phyloP scores from a whole-genome alignment of 2,113 vertebrate species.

The Scalopus aquaticus region DNA sequence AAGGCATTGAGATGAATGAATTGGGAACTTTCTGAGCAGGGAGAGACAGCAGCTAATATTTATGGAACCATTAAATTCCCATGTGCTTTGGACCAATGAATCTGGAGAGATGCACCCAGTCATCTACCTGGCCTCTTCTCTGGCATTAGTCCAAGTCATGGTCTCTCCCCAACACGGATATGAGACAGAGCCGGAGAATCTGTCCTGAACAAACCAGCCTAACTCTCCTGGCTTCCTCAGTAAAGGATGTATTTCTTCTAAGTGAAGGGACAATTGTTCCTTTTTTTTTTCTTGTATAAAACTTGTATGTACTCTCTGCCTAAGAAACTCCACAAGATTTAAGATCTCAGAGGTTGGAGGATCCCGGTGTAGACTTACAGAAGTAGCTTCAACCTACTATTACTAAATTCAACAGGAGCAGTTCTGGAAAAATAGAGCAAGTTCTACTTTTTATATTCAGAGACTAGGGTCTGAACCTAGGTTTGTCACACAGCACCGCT shows the following conservation, averaged over 20 bases:
- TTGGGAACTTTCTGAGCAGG: constrained; percentile 56
- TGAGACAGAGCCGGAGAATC: constrained; percentile 42
- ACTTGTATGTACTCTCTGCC: background rate
- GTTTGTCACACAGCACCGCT: background rate
- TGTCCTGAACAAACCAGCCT: background rate
- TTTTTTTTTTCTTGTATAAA: background rate
- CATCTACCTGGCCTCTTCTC: background rate
- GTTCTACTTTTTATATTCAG: background rate
- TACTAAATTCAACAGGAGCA: background rate
- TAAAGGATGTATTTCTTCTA: background rate
- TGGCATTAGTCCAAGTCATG: constrained; percentile 61
- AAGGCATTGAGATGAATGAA: constrained; percentile 68
- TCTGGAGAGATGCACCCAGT: constrained; percentile 60
- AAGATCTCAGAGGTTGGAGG: background rate
- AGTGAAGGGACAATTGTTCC: background rate
- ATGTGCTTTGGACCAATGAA: constrained; percentile 40
- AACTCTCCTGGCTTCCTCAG: background rate
- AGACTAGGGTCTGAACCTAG: background rate
- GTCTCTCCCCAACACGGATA: constrained; percentile 31
- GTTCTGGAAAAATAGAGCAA: background rate
- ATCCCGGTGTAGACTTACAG: background rate
- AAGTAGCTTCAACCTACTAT: background rate
- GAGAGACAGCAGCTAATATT: constrained; percentile 73
- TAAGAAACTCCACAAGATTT: background rate
- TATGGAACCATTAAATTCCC: constrained; percentile 69